Conservation (phyloP, 2,888 invertebrate species). For the Drosophila cognata region DNA sequence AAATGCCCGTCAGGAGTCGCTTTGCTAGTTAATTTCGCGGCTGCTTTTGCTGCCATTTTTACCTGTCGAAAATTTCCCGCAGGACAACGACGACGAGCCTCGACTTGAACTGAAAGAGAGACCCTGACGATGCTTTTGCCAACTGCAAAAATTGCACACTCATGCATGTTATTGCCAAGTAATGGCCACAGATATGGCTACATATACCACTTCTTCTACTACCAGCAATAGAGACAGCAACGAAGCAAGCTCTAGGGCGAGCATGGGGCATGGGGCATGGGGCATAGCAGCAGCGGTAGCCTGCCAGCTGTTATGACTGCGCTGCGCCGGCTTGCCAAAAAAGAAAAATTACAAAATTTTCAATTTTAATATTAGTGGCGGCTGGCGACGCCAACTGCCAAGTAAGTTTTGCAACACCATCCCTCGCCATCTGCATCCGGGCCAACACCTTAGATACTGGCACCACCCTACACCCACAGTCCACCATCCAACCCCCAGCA, state of each 20-base stretch:
- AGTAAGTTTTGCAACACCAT: constrained; percentile 20
- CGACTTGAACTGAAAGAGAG: constrained; percentile 13
- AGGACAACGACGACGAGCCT: constrained; percentile 57
- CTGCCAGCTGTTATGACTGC: constrained; percentile 76
- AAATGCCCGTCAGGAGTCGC: constrained; percentile 52
- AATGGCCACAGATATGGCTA: constrained; percentile 67
- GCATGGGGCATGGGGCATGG: neutral
- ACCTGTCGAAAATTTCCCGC: constrained; percentile 81
- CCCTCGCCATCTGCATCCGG: neutral
- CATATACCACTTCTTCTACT: constrained; percentile 12
- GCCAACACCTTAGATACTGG: constrained; percentile 38
- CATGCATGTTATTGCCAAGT: constrained; percentile 81
- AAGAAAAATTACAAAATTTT: constrained; percentile 80
- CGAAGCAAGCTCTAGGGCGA: neutral
- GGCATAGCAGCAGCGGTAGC: neutral
- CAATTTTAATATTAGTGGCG: constrained; percentile 80
- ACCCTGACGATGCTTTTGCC: constrained; percentile 58
- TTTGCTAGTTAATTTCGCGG: constrained; percentile 72
- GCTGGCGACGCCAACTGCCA: constrained; percentile 75
- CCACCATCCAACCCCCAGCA: neutral
- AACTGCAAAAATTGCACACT: constrained; percentile 79
- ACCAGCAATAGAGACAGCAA: constrained; percentile 25
- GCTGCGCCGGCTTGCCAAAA: constrained; percentile 74
- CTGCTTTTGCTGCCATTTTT: constrained; percentile 70
- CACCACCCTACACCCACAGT: neutral